These are phyloP conservation scores for Opisthograptis luteolata DNA, from an alignment of 2,888 invertebrate species.

Conservation along the genomic window DNA sequence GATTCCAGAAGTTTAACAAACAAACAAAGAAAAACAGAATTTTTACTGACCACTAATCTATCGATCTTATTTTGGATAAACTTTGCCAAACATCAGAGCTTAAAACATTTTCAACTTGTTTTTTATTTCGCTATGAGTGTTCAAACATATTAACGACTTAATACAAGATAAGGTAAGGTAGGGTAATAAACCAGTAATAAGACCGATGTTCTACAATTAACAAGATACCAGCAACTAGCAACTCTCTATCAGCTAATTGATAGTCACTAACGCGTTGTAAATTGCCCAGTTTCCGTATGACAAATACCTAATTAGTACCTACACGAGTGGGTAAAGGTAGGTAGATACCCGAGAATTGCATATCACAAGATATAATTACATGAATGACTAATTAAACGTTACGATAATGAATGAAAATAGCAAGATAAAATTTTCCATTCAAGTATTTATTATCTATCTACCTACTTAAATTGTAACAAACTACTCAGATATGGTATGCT, in stretches of 20 bases:
- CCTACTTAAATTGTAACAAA: not conserved
- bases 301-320: constrained; percentile 26
- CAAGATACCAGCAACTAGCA: constrained; percentile 7
- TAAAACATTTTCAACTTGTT: too few relatives aligned
- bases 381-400: constrained; percentile 15
- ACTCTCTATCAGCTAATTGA: constrained; percentile 31
- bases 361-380: constrained; percentile 4
- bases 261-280: constrained; percentile 21
- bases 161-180: too few relatives aligned
- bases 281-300: constrained; percentile 40
- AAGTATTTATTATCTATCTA: not conserved
- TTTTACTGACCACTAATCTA: too few relatives aligned
- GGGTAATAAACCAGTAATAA: too few relatives aligned
- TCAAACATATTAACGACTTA: too few relatives aligned
- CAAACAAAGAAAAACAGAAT: too few relatives aligned
- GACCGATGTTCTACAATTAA: constrained; percentile 25
- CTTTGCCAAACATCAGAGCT: too few relatives aligned
- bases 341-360: constrained; percentile 7
- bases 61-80: too few relatives aligned
- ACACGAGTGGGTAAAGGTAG: not conserved
- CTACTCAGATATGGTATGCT: too few relatives aligned
- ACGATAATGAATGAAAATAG: constrained; percentile 10
- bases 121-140: too few relatives aligned
- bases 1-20: too few relatives aligned
- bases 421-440: constrained; percentile 13